These are phyloP conservation scores for Calycopis cecrops DNA, from an alignment of 1,140 invertebrate species.

Conservation along the genomic window DNA sequence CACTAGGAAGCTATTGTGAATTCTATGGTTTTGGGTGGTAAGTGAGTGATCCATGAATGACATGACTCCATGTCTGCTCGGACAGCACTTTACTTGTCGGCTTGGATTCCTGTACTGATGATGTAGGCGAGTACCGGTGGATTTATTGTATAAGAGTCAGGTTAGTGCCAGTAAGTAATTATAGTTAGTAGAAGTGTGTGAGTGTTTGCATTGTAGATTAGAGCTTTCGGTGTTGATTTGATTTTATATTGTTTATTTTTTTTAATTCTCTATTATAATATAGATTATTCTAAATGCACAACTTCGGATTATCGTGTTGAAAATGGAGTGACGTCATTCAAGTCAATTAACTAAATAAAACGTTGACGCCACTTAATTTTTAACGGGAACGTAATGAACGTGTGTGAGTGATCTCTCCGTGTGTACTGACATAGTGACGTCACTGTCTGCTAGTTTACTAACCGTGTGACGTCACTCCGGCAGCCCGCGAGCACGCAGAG, in stretches of 20 bases:
- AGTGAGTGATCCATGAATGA: no score
- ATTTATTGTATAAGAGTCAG: background rate
- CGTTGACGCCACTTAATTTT: no score
- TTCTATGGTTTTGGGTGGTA: no score
- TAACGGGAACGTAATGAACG: no score
- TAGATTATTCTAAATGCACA: no score
- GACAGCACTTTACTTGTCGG: no score
- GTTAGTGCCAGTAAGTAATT: constrained; percentile 3
- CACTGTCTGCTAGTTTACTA: background rate
- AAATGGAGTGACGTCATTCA: background rate
- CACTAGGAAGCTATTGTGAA: no score
- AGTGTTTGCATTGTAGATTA: constrained; percentile 14
- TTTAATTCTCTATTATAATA: background rate
- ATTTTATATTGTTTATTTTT: background rate
- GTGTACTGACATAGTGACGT: background rate
- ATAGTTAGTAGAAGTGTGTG: constrained; percentile 12
- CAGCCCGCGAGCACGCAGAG: constrained; percentile 80
- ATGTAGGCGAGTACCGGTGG: background rate
- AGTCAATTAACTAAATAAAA: no score
- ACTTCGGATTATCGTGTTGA: background rate
- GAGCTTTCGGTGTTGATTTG: constrained; percentile 6
- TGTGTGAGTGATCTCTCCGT: background rate
- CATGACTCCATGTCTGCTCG: no score
- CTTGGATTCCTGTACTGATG: no score
- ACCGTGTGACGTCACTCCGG: background rate